Evolutionary conservation across 2,113 vertebrate species (phyloP), one percentile per base, ranked within the genome.

Genomic region (Rhinogobius similis): DNA sequence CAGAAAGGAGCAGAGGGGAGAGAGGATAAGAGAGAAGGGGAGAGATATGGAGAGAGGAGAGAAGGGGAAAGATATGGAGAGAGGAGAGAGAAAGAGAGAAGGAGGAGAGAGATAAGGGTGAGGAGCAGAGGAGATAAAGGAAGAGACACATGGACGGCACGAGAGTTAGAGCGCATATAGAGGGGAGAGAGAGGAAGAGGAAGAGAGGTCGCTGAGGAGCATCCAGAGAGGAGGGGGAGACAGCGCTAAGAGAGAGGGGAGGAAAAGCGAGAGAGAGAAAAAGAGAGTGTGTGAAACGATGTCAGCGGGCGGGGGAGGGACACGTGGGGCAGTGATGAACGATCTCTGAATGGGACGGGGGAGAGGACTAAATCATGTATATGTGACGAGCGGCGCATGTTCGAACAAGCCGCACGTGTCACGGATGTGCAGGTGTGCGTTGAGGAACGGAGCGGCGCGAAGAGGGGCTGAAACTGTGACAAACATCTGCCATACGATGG

Each of bases 351-450:
- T 50, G 46, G 46, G 46, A 69, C 83, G 65, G 39, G 53, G 73
- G 53, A 73, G 52, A 65, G 72, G 70, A 10, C 68, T 83, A 72
- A 83, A 77, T 86, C 73, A 76, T 43, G 72, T 53, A 52, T 20
- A 72, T 50, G 50, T 64, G 39, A 50, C 36, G 21, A 11, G 32
- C 41, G 50, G 66, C 39, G 46, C 63, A 70, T 72, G 71, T 78
- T 73, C 5, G 4, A 62, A 77, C 38, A 76, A 68, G 76, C 24
- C 0, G 14, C 65, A 67, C 68, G 55, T 9, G 8, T 59, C 67
- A 62, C 56, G 72, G 56, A 44, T 11, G 36, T 41, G 44, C 65
- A 50, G 21, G 52, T 26, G 52, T 10, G n/a, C 50, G 32, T 2
- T 1, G 50, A 10, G n/a, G 23, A 26, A 55, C 23, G n/a, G 10